Conservation (phyloP, 2,113 vertebrate species). For the Carollia perspicillata region DNA sequence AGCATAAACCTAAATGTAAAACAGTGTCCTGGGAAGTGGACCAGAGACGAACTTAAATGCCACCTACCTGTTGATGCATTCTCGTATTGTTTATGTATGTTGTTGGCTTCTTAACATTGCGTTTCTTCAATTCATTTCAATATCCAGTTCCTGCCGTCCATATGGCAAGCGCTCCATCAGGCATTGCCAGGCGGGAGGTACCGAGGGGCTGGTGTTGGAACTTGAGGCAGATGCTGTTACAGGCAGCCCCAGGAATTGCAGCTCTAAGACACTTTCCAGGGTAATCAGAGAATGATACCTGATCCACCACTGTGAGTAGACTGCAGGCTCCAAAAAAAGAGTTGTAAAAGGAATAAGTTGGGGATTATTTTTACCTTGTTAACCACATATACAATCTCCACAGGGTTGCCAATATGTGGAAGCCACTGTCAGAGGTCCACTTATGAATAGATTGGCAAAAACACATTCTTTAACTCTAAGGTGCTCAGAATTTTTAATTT, state of each 20-base stretch:
- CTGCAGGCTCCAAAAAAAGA: not conserved
- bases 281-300: not conserved
- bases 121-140: not conserved
- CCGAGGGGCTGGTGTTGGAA: not conserved
- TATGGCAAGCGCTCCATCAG: accelerated
- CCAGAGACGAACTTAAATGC: not conserved
- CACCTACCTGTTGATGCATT: not conserved
- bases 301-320: not conserved
- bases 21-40: not conserved
- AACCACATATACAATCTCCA: not conserved
- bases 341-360: not conserved
- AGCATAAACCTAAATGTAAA: not conserved
- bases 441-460: not conserved
- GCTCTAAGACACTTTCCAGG: not conserved
- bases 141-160: not conserved
- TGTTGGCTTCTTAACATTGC: not conserved
- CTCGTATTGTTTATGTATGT: no score
- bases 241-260: not conserved
- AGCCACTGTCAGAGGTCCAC: not conserved
- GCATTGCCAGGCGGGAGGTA: not conserved
- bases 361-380: not conserved
- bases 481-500: not conserved
- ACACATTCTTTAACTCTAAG: not conserved
- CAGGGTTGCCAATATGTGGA: not conserved
- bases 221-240: not conserved